These are phyloP conservation scores for Diuraphis noxia DNA, from an alignment of 1,140 invertebrate species.

Conservation along the genomic window DNA sequence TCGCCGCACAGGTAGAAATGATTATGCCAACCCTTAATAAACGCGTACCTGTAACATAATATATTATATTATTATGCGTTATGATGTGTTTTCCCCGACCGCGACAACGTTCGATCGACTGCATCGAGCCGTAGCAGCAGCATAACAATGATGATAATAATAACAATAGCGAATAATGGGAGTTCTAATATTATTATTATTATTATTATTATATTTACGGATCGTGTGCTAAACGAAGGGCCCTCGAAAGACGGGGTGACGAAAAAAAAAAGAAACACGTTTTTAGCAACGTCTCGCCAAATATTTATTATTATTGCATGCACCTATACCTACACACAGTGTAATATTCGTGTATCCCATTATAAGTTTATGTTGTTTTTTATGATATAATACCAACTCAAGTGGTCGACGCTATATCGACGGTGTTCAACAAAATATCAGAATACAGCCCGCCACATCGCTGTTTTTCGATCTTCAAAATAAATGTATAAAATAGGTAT, in stretches of 20 bases:
- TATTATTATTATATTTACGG: not conserved
- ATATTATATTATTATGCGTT: too few relatives aligned
- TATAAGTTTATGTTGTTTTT: not conserved
- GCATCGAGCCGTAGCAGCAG: too few relatives aligned
- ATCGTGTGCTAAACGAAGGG: not conserved
- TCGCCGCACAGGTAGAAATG: not conserved
- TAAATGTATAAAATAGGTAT: not conserved
- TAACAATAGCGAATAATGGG: not conserved
- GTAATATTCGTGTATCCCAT: not conserved
- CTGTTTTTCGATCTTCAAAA: not conserved
- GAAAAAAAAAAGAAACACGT: not conserved
- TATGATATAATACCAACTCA: too few relatives aligned
- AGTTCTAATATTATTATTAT: not conserved
- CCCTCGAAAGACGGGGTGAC: not conserved
- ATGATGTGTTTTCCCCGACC: not conserved
- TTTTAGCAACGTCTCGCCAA: not conserved
- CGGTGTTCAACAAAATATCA: not conserved
- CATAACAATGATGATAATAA: not conserved
- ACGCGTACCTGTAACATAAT: not conserved
- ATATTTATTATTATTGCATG: not conserved
- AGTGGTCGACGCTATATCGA: not conserved
- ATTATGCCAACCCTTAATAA: not conserved
- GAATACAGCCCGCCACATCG: fast-evolving
- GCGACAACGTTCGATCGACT: not conserved
- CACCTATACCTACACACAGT: not conserved